Base-by-base conservation (phyloP, 2,113 vertebrate genomes). In the Condylura cristata region DNA sequence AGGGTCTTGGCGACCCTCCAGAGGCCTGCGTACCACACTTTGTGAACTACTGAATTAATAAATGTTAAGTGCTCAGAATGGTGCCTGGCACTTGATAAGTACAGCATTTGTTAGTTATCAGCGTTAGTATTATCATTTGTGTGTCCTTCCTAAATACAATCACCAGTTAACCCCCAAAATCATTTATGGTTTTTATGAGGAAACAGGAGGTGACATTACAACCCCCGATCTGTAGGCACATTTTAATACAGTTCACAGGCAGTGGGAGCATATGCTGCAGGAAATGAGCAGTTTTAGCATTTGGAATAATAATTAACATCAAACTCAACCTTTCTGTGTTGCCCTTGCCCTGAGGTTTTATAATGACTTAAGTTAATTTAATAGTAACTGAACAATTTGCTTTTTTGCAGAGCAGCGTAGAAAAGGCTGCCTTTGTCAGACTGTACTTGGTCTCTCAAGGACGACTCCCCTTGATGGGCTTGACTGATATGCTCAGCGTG, bases 371-470 rank as follows among this genome's bases (percentile, higher is more conserved):
- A 74, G 26, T 51, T 86, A 79, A 91, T 89, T 93, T 61, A 87
- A 89, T 85, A 83, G 92, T n/a, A 76, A 68, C 81, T n/a, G 39
- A 95, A 92, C 60, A 60, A 44, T 66, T 88, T 86, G 75, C 41
- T 90, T 78, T 96, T 98, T 98, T 89, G 8, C 96, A 99, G 99
- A 97, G 91, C 78, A 98, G 98, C 91, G 76, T 99, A 96, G 98
- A 99, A 97, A 99, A 99, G 97, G 98, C 98, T 18, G 96, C 98
- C 4, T 99, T 99, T 87, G 79, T 98, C 34, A 98, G 98, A 91
- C 89, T 98, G 26, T 99, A 98, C 97, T 96, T 99, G 95, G 97
- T 98, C 91, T 99, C 99, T 86, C 98, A 98, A 97, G 99, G 99
- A 32, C 98, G 99, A 87, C 97, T 99, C 74, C 98, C 99, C 58